A percentile compares a stretch with the other conserved stretches of the same genome.
Evolutionary conservation across 2,797 vertebrate species (phyloP).

Genomic region (Podargus strigoides): DNA sequence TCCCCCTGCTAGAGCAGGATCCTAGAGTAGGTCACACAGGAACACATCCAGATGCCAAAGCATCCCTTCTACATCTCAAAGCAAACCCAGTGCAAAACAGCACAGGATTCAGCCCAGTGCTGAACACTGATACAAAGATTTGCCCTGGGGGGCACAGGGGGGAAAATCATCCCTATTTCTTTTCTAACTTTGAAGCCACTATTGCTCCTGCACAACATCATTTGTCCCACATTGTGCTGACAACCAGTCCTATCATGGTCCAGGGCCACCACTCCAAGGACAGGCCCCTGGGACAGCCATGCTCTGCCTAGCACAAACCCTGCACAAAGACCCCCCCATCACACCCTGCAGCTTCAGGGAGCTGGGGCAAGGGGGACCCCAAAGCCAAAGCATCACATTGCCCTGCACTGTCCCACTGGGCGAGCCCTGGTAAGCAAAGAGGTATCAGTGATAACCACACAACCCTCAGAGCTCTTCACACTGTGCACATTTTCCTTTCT

Average conservation of each 20-base stretch:
- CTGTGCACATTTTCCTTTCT: not conserved
- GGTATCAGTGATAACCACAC: not conserved
- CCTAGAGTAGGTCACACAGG: too few species aligned
- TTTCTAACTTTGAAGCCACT: not conserved
- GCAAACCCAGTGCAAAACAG: not conserved
- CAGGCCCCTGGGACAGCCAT: fast-evolving
- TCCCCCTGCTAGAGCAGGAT: too few species aligned
- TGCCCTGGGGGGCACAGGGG: too few species aligned
- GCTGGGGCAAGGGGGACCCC: fast-evolving
- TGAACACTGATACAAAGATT: fast-evolving
- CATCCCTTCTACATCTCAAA: not conserved
- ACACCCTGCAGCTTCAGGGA: not conserved
- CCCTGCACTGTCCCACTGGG: not conserved
- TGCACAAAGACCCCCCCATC: fast-evolving
- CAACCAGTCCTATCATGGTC: not conserved
- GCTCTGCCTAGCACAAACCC: not conserved
- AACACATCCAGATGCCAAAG: too few species aligned
- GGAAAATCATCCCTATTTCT: not conserved
- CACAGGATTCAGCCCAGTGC: fast-evolving
- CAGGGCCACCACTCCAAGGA: fast-evolving
- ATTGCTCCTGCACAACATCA: fast-evolving
- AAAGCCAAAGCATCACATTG: fast-evolving
- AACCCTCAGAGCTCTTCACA: not conserved
- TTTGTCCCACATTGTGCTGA: fast-evolving
- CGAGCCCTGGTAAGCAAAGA: fast-evolving